Conservation (phyloP, 2,888 invertebrate genomes). For the Heliconius aoede region DNA sequence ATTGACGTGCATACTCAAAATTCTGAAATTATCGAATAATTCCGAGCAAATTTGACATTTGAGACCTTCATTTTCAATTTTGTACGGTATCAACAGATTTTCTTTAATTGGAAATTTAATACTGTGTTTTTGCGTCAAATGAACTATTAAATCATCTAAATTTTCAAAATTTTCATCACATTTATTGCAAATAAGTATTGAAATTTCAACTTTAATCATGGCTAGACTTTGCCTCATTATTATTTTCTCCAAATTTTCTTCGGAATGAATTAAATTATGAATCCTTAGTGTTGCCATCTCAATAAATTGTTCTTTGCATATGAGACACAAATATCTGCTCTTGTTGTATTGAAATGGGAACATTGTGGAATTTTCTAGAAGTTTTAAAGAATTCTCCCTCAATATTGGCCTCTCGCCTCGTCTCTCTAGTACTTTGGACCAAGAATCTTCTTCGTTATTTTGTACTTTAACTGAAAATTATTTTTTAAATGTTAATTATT, state of each 20-base stretch:
- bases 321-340: conserved; percentile 71
- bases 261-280: conserved; percentile 58
- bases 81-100: conserved; percentile 70
- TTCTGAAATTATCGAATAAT: conserved; percentile 60
- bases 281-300: conserved; percentile 60
- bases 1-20: conserved; percentile 74
- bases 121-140: conserved; percentile 58
- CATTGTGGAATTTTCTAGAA: conserved; percentile 67
- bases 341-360: conserved; percentile 75
- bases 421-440: conserved; percentile 59
- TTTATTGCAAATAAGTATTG: conserved; percentile 63
- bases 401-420: conserved; percentile 64
- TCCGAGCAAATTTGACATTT: conserved; percentile 70
- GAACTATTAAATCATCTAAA: conserved; percentile 56
- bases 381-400: conserved; percentile 80
- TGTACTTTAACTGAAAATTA: conserved; percentile 9
- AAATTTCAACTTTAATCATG: conserved; percentile 72
- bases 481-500: neutral
- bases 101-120: conserved; percentile 57
- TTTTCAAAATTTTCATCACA: conserved; percentile 55
- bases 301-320: conserved; percentile 69
- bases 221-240: conserved; percentile 71
- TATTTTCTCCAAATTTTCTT: conserved; percentile 65
- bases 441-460: conserved; percentile 48
- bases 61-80: conserved; percentile 57